phyloP scores from a whole-genome alignment of 1,140 invertebrate species.

The Carposina sasakii region DNA sequence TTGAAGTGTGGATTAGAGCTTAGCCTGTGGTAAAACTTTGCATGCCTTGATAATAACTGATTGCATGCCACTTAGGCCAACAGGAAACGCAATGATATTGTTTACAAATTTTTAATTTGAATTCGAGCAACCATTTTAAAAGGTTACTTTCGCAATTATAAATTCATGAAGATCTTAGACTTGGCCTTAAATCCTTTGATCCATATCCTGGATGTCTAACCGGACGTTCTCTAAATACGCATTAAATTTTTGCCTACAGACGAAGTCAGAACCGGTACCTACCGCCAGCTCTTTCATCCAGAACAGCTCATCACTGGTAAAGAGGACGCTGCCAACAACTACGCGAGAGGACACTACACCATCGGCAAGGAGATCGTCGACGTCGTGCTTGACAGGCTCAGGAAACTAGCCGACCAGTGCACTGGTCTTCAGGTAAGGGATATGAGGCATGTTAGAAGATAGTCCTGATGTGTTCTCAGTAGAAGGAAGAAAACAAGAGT shows the following conservation, averaged over 20 bases:
- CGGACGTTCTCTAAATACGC: neutral
- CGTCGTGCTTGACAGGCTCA: conserved; percentile 82
- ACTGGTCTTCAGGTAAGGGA: conserved; percentile 83
- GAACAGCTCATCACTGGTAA: conserved; percentile 89
- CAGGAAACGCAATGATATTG: too few species aligned
- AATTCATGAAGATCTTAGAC: too few species aligned
- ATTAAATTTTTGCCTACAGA: conserved; percentile 35
- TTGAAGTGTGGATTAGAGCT: too few species aligned
- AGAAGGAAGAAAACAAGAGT: too few species aligned
- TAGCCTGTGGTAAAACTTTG: too few species aligned
- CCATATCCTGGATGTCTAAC: neutral
- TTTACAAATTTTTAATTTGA: too few species aligned
- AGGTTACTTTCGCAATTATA: too few species aligned
- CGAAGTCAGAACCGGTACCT: conserved; percentile 87
- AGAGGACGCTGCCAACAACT: conserved; percentile 91
- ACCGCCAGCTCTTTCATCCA: conserved; percentile 87
- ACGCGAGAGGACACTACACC: conserved; percentile 89
- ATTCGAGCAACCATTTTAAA: too few species aligned
- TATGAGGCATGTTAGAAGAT: too few species aligned
- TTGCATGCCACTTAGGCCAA: too few species aligned
- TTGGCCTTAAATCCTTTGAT: conserved; percentile 1
- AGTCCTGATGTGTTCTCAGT: too few species aligned
- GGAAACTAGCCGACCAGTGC: conserved; percentile 84
- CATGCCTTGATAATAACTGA: too few species aligned
- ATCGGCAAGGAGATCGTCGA: conserved; percentile 91